Evolutionary conservation across 2,888 invertebrate genomes (phyloP), one percentile per base, ranked within the genome.

Genomic region (Pteria penguin): DNA sequence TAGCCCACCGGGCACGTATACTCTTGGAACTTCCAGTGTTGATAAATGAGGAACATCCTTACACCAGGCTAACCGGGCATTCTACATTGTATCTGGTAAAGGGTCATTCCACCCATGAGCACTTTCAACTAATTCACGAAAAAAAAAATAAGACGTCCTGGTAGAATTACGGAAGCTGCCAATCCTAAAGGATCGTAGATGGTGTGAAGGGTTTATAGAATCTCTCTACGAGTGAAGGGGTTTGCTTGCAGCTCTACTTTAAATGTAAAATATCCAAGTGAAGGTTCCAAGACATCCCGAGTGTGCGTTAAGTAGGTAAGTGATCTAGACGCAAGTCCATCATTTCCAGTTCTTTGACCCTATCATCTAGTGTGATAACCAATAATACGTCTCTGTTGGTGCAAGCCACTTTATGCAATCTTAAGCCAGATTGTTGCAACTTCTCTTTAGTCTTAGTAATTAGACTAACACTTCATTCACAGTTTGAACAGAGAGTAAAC

Each of bases 41-140:
- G 72, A 66, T 2, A 75, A 45, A 24, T 36, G 33, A 29, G 62
- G 60, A 29, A 78, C 22, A 24, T 63, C 63, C 2, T 36, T 27
- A 33, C 68, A 72, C 80, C 82, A 84, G 11, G 18, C 27, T 0
- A 62, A 24, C 82, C 82, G 79, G 22, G 72, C 65, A 3, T 26
- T 14, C n/a, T 26, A 26, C 11, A n/a, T 1, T 27, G 66, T 63
- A 11, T 1, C 26, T 8, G 84, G 79, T 26, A 84, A 60, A 11
- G 78, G 77, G 5, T 81, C 69, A 74, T 84, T 83, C 83, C 83
- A 84, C 31, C 73, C 80, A 4, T 4, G 27, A 14, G 68, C 75
- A 11, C 58, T 27, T 18, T 65, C 29, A 18, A 81, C 66, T 5
- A 83, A 18, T 8, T 45, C 45, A 5, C n/a, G 18, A 36, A n/a